Base-by-base conservation (phyloP, 2,113 vertebrate genomes). In the Girardinichthys multiradiatus region DNA sequence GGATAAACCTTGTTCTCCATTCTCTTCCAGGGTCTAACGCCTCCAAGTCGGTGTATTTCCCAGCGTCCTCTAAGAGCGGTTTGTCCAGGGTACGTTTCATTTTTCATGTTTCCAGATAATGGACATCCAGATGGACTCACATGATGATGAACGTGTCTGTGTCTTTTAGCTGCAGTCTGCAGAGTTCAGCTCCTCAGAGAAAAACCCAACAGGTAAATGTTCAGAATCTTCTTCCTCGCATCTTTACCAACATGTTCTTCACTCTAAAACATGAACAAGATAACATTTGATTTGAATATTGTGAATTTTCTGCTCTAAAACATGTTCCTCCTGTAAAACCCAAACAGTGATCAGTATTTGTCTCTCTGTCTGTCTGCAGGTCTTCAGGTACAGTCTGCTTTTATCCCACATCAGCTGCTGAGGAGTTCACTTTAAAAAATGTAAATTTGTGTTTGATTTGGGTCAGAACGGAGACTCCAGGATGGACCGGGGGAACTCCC, bases 401-500 rank as follows among this genome's bases (percentile, higher is more conserved):
- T 37, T 3, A 27, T 2, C 29, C 11, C 0, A 0, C 30, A 12
- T 58, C 29, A 35, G 21, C 35, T 15, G 28, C 48, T 1, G 19
- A 63, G 11, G 31, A 63, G 10, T 29, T 28, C 9, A 29, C 13
- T 14, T 27, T 11, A 10, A 11, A n/a, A n/a, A n/a, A n/a, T n/a
- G 21, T 63, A 4, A 39, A 26, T 64, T 19, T 62, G 8, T 64
- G 13, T 64, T 19, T 61, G 59, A 8, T 61, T 61, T n/a, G 42
- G 9, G 60, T 58, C 91, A 98, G 97, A 97, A 97, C 1, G 95
- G 95, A 80, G 95, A 95, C 84, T 94, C 94, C 64, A 94, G 95
- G 90, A 97, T 97, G 95, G 97, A 98, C 91, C 77, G 96, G 93
- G 96, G 96, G 14, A 96, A 87, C 82, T 98, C 97, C 13, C 93